A percentile compares a stretch with the other conserved stretches of the same genome.
Evolutionary conservation across 2,113 vertebrate genomes (phyloP).

Genomic region (Turdus rufiventris): DNA sequence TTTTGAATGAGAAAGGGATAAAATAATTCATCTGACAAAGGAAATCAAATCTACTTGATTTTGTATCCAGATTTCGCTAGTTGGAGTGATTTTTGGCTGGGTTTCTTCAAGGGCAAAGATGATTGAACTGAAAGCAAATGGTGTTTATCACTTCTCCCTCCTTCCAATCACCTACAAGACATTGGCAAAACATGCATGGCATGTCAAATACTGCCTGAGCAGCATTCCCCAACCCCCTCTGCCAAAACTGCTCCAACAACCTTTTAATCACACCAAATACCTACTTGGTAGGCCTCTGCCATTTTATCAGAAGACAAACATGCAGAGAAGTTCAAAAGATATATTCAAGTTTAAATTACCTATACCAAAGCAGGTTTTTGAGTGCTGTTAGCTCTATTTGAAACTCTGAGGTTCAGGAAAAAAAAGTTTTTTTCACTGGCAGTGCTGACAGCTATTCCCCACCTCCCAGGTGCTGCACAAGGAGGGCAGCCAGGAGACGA

Average conservation of each 20-base stretch:
- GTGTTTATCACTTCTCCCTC: not conserved
- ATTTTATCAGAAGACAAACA: not conserved
- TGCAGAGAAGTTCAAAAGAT: not conserved
- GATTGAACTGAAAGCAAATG: not conserved
- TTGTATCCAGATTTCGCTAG: not conserved
- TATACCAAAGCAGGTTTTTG: not conserved
- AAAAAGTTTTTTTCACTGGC: not conserved
- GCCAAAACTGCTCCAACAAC: not conserved
- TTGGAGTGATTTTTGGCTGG: not conserved
- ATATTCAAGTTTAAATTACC: not conserved
- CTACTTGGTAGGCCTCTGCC: not conserved
- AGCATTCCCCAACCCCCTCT: not conserved
- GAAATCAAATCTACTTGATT: not conserved
- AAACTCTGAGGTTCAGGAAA: not conserved
- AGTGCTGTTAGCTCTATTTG: not conserved
- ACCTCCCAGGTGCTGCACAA: too few species aligned
- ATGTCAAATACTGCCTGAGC: not conserved
- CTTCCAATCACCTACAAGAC: not conserved
- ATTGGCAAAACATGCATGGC: not conserved
- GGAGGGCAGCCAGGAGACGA: not conserved
- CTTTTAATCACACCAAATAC: not conserved
- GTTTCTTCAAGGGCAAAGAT: not conserved
- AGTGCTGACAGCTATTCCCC: not conserved
- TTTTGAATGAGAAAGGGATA: not conserved
- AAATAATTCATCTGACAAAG: not conserved